Conservation (phyloP, 2,797 vertebrate species). For the Spinus olivaceus region DNA sequence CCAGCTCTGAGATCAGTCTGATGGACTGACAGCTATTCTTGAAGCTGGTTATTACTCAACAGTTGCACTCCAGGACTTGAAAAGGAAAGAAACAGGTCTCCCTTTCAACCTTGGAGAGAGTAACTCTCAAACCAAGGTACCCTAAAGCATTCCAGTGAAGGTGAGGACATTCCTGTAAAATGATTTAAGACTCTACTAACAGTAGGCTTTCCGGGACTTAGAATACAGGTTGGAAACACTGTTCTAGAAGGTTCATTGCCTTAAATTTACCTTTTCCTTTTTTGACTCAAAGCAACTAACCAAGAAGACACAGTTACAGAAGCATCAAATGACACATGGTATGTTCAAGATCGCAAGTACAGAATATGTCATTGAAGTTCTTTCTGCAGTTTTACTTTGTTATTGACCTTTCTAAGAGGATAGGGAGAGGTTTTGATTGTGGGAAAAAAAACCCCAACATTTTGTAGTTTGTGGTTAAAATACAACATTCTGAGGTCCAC, state of each 20-base stretch:
- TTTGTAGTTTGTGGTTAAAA: not conserved
- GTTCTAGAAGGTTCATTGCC: not conserved
- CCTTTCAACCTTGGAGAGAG: not conserved
- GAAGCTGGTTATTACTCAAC: not conserved
- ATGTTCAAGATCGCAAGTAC: not conserved
- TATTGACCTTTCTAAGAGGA: not conserved
- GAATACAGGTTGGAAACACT: not conserved
- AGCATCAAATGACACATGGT: not conserved
- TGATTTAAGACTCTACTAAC: not conserved
- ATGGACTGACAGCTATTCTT: not conserved
- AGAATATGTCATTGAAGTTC: not conserved
- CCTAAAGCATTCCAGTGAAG: not conserved
- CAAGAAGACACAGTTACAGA: not conserved
- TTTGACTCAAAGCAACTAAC: not conserved
- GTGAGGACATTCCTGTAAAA: not conserved
- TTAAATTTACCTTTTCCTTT: not conserved
- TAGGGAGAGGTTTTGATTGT: not conserved
- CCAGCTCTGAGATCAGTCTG: not conserved
- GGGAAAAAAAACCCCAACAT: not conserved
- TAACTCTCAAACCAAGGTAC: not conserved
- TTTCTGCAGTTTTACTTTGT: not conserved
- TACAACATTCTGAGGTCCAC: not conserved
- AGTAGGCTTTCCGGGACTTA: not conserved
- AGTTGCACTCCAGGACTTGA: not conserved
- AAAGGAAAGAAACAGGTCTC: not conserved